Evolutionary conservation across 2,888 invertebrate genomes (phyloP).

Genomic region (Lottia scabra): DNA sequence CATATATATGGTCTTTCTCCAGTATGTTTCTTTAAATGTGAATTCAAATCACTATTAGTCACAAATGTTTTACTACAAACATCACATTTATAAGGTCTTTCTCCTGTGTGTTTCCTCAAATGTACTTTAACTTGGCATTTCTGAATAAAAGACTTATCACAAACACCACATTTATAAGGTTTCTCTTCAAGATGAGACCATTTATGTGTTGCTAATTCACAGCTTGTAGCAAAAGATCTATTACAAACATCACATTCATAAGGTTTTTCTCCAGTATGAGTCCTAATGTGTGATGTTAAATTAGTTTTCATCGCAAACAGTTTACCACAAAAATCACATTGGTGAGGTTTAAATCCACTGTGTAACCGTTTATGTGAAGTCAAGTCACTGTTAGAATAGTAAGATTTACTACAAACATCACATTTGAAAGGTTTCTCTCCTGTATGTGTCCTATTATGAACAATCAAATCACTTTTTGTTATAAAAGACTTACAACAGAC

Average conservation of each 20-base stretch:
- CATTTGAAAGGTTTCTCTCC: not conserved
- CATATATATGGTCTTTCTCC: conserved; percentile 12
- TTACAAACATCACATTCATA: not conserved
- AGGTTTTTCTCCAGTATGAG: not conserved
- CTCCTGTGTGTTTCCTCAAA: no score
- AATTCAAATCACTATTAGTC: not conserved
- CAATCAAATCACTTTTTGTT: not conserved
- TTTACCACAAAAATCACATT: not conserved
- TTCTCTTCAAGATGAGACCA: no score
- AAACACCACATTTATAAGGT: no score
- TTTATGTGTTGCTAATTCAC: no score
- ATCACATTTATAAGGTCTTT: no score
- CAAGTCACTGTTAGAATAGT: not conserved
- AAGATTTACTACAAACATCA: not conserved
- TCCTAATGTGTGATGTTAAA: not conserved
- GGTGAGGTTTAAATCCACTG: not conserved
- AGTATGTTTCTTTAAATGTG: conserved; percentile 14
- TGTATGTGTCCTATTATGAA: not conserved
- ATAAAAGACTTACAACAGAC: not conserved
- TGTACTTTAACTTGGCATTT: no score
- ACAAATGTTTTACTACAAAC: no score
- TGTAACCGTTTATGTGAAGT: not conserved
- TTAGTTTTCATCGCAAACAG: not conserved
- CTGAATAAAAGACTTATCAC: no score
- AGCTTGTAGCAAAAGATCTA: no score